Evolutionary conservation across 2,113 vertebrate species (phyloP).

Genomic region (Engraulis encrasicolus): DNA sequence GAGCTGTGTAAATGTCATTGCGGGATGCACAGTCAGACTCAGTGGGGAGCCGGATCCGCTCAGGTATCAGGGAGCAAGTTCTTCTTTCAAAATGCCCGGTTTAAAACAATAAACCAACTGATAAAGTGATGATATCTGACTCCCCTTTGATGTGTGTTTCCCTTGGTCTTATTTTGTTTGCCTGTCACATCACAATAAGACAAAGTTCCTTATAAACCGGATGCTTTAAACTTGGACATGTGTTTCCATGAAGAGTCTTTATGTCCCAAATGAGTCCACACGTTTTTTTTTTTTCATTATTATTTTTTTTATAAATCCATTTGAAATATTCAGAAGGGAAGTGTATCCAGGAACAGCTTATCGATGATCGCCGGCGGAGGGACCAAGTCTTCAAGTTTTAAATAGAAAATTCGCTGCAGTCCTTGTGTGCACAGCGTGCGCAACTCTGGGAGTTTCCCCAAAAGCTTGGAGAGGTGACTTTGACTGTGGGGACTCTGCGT

Average conservation of each 20-base stretch:
- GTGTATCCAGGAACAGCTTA: constrained; percentile 96
- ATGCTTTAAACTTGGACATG: neutral
- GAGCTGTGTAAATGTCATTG: neutral
- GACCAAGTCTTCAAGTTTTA: constrained; percentile 98
- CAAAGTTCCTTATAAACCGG: neutral
- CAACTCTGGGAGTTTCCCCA: constrained; percentile 95
- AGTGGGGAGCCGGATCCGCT: neutral
- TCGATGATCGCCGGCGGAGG: constrained; percentile 95
- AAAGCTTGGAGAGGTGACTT: constrained; percentile 89
- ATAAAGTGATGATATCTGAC: neutral
- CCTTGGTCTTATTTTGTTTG: neutral
- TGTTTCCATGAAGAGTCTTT: neutral
- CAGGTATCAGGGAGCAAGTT: neutral
- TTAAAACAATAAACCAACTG: neutral
- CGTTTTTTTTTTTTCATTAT: too few relatives aligned
- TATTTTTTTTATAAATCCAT: neutral
- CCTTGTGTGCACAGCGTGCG: constrained; percentile 95
- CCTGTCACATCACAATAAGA: neutral
- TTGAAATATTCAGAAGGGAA: constrained; percentile 86
- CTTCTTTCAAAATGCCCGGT: neutral
- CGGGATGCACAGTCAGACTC: neutral
- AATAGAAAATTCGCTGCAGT: constrained; percentile 98
- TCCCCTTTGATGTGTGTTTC: neutral
- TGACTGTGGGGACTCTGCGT: constrained; percentile 83
- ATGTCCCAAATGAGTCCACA: neutral